Conservation (phyloP, 2,113 vertebrate species). For the Telmatochromis sp. region DNA sequence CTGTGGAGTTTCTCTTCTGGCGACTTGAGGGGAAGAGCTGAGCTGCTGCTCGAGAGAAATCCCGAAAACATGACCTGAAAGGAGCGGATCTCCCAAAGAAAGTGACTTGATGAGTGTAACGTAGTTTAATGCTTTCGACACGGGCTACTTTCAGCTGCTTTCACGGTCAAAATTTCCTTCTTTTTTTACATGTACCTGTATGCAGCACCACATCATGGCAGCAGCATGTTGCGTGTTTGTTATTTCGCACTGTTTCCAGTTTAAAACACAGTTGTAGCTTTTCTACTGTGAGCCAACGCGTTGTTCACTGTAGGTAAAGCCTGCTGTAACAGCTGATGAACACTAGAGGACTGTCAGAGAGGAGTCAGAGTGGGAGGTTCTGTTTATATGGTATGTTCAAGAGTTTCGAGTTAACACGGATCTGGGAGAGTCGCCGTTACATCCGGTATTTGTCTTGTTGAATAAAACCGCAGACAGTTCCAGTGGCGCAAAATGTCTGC, state of each 20-base stretch:
- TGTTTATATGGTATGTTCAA: background rate
- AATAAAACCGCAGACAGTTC: background rate
- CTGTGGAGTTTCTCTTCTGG: background rate
- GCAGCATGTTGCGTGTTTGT: background rate
- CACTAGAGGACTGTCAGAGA: background rate
- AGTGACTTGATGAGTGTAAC: background rate
- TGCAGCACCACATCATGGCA: background rate
- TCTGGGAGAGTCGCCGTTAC: background rate
- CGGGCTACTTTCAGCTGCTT: background rate
- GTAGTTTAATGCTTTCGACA: background rate
- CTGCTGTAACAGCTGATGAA: accelerated
- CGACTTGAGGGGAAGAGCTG: background rate
- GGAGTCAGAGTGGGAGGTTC: background rate
- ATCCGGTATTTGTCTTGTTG: background rate
- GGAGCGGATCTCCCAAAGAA: background rate
- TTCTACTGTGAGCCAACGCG: background rate
- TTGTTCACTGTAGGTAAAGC: background rate
- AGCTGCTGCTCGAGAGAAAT: background rate
- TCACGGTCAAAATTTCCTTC: background rate
- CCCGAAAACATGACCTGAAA: background rate
- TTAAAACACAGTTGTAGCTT: background rate
- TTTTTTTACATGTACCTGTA: background rate
- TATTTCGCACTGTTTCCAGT: background rate
- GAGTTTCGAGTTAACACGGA: background rate
- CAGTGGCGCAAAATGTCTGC: background rate